These are phyloP conservation scores for Nephrotoma flavescens DNA, from an alignment of 2,888 invertebrate species.

Conservation along the genomic window DNA sequence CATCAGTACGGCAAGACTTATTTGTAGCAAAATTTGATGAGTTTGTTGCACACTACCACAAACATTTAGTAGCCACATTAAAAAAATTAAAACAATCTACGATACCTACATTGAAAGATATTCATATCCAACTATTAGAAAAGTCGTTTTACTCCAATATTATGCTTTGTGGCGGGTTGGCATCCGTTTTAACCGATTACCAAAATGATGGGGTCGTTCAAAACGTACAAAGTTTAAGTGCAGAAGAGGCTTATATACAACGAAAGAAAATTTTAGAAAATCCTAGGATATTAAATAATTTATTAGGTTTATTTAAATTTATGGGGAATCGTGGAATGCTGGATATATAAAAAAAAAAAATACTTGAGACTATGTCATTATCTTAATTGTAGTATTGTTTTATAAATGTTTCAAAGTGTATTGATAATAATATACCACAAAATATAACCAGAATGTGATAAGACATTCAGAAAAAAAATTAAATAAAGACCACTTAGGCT, in stretches of 20 bases:
- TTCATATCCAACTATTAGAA: not conserved
- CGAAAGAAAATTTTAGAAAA: not conserved
- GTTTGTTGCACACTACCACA: not conserved
- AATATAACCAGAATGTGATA: too few relatives aligned
- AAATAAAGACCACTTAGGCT: too few relatives aligned
- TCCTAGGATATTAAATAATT: not conserved
- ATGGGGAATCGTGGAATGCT: not conserved
- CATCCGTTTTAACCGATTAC: not conserved
- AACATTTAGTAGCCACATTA: not conserved
- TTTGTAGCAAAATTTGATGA: not conserved
- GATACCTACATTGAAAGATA: not conserved
- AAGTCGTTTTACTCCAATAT: not conserved
- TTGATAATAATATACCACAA: not conserved
- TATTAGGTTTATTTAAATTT: not conserved
- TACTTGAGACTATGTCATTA: not conserved
- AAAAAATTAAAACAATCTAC: not conserved
- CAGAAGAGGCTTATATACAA: not conserved
- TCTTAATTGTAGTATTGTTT: too few relatives aligned
- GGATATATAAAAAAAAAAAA: not conserved
- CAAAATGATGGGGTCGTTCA: not conserved
- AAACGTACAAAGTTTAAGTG: not conserved
- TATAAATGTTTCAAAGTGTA: not conserved
- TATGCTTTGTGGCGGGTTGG: not conserved
- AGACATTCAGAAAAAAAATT: too few relatives aligned
- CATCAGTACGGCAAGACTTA: not conserved